A percentile compares a stretch with the other conserved stretches of the same genome.
Conservation (phyloP, 2,797 vertebrate species). For the Agapornis canus region DNA sequence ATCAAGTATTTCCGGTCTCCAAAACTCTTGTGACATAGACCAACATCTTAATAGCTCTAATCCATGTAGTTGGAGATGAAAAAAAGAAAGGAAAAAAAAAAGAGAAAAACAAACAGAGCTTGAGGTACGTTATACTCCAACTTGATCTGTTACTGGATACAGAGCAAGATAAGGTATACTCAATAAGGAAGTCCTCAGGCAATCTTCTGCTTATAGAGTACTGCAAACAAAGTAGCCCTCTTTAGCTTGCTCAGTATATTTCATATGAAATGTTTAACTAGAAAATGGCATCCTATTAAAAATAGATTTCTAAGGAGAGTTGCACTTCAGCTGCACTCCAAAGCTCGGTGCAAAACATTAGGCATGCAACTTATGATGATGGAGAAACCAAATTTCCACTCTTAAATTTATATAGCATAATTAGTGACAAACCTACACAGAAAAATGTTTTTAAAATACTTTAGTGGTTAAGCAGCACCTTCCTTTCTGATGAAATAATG, state of each 20-base stretch:
- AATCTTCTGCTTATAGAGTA: conserved; percentile 29
- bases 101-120: conserved; percentile 31
- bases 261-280: conserved; percentile 27
- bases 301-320: conserved; percentile 8
- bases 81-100: neutral
- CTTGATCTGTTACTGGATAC: neutral
- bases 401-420: neutral
- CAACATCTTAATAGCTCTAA: conserved; percentile 49
- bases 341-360: neutral
- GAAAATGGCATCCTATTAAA: conserved; percentile 24
- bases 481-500: conserved; percentile 10
- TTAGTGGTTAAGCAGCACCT: neutral
- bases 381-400: conserved; percentile 3
- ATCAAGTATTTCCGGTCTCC: conserved; percentile 62
- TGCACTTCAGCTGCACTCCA: neutral
- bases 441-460: conserved; percentile 14
- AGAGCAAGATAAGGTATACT: conserved; percentile 42
- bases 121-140: neutral
- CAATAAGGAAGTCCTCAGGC: conserved; percentile 52
- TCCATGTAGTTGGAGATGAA: neutral
- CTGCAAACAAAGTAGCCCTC: neutral
- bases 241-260: neutral
- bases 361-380: neutral
- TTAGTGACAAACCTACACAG: conserved; percentile 1
- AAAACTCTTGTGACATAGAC: conserved; percentile 42